Conservation (phyloP, 2,888 invertebrate species). For the Thymelicus acteon region DNA sequence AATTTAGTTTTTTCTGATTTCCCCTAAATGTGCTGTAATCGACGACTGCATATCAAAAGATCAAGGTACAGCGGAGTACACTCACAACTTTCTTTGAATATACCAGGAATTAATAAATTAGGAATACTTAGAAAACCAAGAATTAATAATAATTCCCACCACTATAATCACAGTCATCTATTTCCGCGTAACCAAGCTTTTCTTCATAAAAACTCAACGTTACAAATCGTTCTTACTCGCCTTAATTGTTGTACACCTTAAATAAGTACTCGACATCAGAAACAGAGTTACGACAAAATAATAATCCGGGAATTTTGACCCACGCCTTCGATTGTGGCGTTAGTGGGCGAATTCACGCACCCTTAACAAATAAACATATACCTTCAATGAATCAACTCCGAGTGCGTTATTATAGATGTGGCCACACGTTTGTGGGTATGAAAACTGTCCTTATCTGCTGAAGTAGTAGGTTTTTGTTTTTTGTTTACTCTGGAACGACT, state of each 20-base stretch:
- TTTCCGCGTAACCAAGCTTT: not conserved
- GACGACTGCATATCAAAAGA: too few relatives aligned
- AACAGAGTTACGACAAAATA: slow-evolving; percentile 37
- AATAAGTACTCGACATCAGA: slow-evolving; percentile 21
- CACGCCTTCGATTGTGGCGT: slow-evolving; percentile 24
- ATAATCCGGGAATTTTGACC: slow-evolving; percentile 31
- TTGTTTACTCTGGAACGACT: too few relatives aligned
- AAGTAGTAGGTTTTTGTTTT: too few relatives aligned
- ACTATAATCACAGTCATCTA: not conserved
- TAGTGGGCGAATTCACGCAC: slow-evolving; percentile 36
- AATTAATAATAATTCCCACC: not conserved
- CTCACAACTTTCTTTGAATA: too few relatives aligned
- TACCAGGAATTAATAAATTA: too few relatives aligned
- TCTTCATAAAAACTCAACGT: not conserved
- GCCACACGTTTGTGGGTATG: slow-evolving; percentile 19
- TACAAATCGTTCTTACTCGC: not conserved
- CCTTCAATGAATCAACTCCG: slow-evolving; percentile 40
- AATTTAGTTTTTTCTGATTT: too few relatives aligned
- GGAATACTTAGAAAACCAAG: too few relatives aligned
- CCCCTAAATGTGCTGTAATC: too few relatives aligned
- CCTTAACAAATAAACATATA: slow-evolving; percentile 44
- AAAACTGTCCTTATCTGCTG: not conserved
- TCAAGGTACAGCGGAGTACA: too few relatives aligned
- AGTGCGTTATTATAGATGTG: slow-evolving; percentile 38
- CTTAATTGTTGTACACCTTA: slow-evolving; percentile 16